A percentile compares a stretch with the other conserved stretches of the same genome.
Evolutionary conservation across 2,888 invertebrate genomes (phyloP).

Genomic region (Trichopria drosophilae): DNA sequence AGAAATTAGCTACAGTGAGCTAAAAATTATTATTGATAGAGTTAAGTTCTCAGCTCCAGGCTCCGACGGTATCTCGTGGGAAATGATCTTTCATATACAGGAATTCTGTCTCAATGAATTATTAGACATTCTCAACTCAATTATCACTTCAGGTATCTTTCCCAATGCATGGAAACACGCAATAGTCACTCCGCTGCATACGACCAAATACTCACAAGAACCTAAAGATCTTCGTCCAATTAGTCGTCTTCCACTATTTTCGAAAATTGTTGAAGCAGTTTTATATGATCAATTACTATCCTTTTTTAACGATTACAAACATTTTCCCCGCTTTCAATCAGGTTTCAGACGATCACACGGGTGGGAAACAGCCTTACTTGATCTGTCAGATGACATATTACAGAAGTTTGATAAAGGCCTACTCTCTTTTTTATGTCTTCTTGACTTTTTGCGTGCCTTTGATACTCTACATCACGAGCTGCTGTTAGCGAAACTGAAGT

Average conservation of each 20-base stretch:
- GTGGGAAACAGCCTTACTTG: background rate
- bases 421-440: background rate
- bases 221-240: background rate
- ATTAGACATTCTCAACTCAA: background rate
- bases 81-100: background rate
- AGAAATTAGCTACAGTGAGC: too few species aligned
- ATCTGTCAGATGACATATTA: background rate
- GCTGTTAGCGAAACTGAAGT: background rate
- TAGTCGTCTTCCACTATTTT: too few species aligned
- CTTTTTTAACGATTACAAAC: too few species aligned
- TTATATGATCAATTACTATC: too few species aligned
- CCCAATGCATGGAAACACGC: constrained; percentile 2
- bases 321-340: too few species aligned
- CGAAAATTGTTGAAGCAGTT: too few species aligned
- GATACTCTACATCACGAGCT: background rate
- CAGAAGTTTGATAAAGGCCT: background rate
- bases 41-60: constrained; percentile 6
- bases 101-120: constrained; percentile 8
- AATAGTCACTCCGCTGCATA: background rate
- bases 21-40: constrained; percentile 4
- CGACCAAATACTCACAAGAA: background rate
- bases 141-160: background rate
- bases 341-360: too few species aligned
- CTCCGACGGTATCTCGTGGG: constrained; percentile 7
- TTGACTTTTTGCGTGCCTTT: too few species aligned